Evolutionary conservation across 2,797 vertebrate genomes (phyloP).

Genomic region (Kryptolebias ocellatus): DNA sequence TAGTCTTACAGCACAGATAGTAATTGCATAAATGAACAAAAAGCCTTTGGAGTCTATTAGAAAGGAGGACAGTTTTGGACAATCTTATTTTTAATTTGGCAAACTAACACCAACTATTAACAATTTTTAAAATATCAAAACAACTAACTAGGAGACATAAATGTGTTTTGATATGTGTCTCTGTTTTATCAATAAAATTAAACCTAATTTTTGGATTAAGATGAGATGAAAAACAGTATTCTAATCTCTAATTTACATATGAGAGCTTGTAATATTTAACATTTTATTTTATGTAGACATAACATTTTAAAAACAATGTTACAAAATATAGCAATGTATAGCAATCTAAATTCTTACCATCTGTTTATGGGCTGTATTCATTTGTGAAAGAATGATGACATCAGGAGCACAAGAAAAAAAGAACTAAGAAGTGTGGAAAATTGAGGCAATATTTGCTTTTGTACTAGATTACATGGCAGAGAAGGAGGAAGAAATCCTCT

Average conservation of each 20-base stretch:
- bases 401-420: not conserved
- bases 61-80: too few relatives aligned
- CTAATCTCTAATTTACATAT: not conserved
- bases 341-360: not conserved
- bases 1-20: too few relatives aligned
- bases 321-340: not conserved
- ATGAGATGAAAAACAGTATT: not conserved
- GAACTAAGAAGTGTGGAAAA: constrained; percentile 43
- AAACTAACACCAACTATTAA: too few relatives aligned
- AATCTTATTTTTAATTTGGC: too few relatives aligned
- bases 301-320: not conserved
- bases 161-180: not conserved
- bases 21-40: too few relatives aligned
- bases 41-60: too few relatives aligned
- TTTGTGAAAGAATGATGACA: constrained; percentile 13
- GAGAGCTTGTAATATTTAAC: not conserved
- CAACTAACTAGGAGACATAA: not conserved
- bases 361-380: not conserved
- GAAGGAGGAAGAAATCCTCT: constrained; percentile 32
- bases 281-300: not conserved
- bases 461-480: constrained; percentile 29
- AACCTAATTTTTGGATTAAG: not conserved
- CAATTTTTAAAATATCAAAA: not conserved
- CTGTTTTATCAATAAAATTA: not conserved
- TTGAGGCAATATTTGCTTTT: constrained; percentile 41